These are phyloP conservation scores for Drosophila fulvimacula DNA, from an alignment of 2,888 invertebrate species.

Conservation along the genomic window DNA sequence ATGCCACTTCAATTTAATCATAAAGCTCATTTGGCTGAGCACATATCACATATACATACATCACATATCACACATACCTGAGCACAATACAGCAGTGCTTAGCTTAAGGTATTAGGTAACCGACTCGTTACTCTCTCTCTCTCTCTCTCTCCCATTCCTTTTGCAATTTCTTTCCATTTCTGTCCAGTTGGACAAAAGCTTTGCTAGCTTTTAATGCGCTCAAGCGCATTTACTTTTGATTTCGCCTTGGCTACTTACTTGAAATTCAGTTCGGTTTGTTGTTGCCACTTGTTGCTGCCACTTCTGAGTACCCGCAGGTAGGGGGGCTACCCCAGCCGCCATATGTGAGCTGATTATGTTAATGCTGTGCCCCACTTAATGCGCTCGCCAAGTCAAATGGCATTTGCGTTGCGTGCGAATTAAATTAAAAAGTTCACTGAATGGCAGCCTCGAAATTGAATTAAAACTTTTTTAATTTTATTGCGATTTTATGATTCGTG, in stretches of 20 bases:
- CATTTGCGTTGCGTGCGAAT: constrained; percentile 62
- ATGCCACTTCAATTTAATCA: constrained; percentile 36
- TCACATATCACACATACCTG: no score
- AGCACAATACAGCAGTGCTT: constrained; percentile 64
- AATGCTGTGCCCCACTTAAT: constrained; percentile 66
- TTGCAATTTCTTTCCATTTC: constrained; percentile 15
- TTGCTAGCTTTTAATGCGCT: constrained; percentile 65
- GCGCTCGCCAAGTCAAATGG: constrained; percentile 61
- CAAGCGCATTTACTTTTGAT: constrained; percentile 64
- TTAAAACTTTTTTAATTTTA: constrained; percentile 70
- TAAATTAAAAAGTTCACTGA: constrained; percentile 66
- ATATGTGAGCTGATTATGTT: constrained; percentile 76
- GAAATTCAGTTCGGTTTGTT: constrained; percentile 42
- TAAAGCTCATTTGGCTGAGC: constrained; percentile 36
- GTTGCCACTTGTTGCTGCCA: constrained; percentile 31
- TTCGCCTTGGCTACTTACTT: constrained; percentile 53
- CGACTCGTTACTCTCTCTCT: background rate
- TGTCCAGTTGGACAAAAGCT: constrained; percentile 50
- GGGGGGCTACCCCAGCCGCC: constrained; percentile 1
- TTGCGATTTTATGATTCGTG: constrained; percentile 67
- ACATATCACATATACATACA: no score
- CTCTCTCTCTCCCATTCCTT: background rate
- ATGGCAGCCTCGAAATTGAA: constrained; percentile 65
- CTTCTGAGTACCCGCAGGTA: background rate
- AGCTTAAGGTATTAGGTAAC: constrained; percentile 44